Base-by-base conservation (phyloP, 2,888 invertebrate species). In the Acronicta aceris region DNA sequence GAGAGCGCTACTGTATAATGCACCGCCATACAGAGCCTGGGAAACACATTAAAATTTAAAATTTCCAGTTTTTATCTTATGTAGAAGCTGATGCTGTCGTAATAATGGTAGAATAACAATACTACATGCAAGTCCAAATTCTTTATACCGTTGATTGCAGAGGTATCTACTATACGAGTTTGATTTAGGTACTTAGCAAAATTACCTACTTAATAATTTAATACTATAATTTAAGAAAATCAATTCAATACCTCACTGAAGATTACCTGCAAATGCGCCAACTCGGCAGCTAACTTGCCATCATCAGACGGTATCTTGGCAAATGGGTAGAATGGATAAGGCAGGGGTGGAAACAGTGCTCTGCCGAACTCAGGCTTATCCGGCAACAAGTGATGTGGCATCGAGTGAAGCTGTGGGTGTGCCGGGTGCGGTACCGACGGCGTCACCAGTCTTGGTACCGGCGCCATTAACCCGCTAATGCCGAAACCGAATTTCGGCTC, bases 401-500 rank as follows among this genome's bases (percentile, higher is more conserved):
- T 89, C 0, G 95, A 45, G 21, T 70, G 90, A 54, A 92, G 55
- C 65, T 94, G 95, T 0, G 92, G 87, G 15, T 70, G 70, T 30
- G 95, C 86, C 0, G 95, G 92, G 41, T 95, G 93, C 0, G 92
- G 92, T 43, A 91, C 74, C 2, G 94, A 89, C 0, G 93, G 94
- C 0, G 91, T 82, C 60, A 90, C 82, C 25, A 95, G 86, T 13
- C 96, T 88, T 0, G 95, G 95, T 4, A 96, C 89, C 0, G 96
- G 95, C 0, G 96, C 95, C 88, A 96, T 93, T 13, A 96, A 90
- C 0, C 96, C 96, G 59, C 95, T 95, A 81, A 97, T 95, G 5
- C 96, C 95, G 87, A 96, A 97, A 6, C 96, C 96, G 83, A 96
- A 97, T 83, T 97, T 97, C 25, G 96, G 96, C 79, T 97, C 97